Evolutionary conservation across 2,113 vertebrate genomes (phyloP).

Genomic region (Limanda limanda): DNA sequence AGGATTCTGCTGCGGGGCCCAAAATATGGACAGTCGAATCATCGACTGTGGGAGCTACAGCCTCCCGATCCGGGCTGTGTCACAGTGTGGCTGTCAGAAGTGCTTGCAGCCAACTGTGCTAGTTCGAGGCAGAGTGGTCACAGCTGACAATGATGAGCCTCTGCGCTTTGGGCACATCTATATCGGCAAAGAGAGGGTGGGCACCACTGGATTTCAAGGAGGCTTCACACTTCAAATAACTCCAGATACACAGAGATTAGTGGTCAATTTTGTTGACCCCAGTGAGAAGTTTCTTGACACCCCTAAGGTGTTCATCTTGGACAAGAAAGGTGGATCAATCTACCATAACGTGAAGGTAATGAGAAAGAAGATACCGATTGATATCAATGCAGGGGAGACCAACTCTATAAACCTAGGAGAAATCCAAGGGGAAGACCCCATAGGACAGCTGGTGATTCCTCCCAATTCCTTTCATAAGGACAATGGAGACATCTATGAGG

Average conservation of each 20-base stretch:
- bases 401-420: constrained; percentile 88
- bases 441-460: constrained; percentile 91
- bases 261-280: constrained; percentile 90
- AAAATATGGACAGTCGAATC: constrained; percentile 83
- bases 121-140: constrained; percentile 88
- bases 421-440: constrained; percentile 78
- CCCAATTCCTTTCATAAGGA: constrained; percentile 85
- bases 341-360: constrained; percentile 94
- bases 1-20: constrained; percentile 86
- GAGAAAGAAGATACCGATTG: constrained; percentile 86
- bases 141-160: constrained; percentile 89
- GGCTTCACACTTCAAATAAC: constrained; percentile 92
- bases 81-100: constrained; percentile 88
- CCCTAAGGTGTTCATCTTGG: constrained; percentile 91
- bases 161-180: constrained; percentile 92
- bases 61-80: constrained; percentile 89
- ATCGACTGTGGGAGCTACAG: constrained; percentile 84
- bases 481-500: constrained; percentile 86
- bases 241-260: constrained; percentile 85
- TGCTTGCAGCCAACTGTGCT: constrained; percentile 86
- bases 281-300: constrained; percentile 87
- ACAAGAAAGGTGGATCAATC: constrained; percentile 88
- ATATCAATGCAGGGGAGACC: constrained; percentile 83
- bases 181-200: constrained; percentile 84
- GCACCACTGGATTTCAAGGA: constrained; percentile 93